Percentiles rank a stretch among this genome's conserved stretches.
Conservation (phyloP, 2,888 invertebrate species). For the Odontocolon sp. region DNA sequence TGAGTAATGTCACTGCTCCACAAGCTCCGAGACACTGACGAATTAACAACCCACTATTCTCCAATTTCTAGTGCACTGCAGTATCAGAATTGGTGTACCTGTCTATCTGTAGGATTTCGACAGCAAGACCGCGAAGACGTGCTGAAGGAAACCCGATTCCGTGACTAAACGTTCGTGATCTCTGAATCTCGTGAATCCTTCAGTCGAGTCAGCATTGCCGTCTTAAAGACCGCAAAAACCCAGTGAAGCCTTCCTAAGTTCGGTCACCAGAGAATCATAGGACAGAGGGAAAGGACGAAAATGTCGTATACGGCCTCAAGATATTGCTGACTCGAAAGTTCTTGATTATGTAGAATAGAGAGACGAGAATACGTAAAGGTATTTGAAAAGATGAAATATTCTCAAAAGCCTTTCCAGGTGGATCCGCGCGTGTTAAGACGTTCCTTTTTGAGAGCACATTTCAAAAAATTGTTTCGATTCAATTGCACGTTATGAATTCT, state of each 20-base stretch:
- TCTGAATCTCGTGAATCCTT: slow-evolving; percentile 21
- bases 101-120: no score
- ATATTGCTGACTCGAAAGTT: background rate
- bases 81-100: slow-evolving; percentile 42
- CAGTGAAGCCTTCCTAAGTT: background rate
- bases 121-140: no score
- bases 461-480: no score
- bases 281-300: background rate
- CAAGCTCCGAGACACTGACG: slow-evolving; percentile 44
- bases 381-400: background rate
- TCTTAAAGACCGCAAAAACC: slow-evolving; percentile 5
- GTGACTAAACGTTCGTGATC: slow-evolving; percentile 29
- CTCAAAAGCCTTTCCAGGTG: no score
- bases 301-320: no score
- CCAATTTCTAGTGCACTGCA: background rate
- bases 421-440: no score
- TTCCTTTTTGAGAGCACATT: no score
- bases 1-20: slow-evolving; percentile 35
- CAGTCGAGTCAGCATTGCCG: background rate
- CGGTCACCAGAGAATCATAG: background rate
- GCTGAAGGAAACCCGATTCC: no score
- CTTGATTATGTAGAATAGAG: no score
- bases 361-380: no score
- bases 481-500: no score
- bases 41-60: slow-evolving; percentile 49